phyloP scores from a whole-genome alignment of 2,113 vertebrate genomes.

The Aphyosemion australe region DNA sequence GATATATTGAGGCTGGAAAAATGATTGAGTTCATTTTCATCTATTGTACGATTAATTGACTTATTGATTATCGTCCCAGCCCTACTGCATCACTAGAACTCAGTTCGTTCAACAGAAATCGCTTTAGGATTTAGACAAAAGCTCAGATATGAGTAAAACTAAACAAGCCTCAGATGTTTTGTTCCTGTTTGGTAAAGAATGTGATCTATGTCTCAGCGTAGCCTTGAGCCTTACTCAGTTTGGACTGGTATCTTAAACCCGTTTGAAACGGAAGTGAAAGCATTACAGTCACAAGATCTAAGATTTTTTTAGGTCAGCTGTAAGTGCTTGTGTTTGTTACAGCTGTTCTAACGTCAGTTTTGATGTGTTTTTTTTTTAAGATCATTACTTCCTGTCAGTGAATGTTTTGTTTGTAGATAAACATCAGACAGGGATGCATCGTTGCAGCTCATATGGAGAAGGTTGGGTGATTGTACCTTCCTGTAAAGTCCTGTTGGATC shows the following conservation, averaged over 20 bases:
- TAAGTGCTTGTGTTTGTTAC: background rate
- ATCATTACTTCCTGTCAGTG: slow-evolving; percentile 2
- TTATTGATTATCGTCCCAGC: no score
- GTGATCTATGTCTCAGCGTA: background rate
- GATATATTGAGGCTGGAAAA: no score
- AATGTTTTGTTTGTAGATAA: slow-evolving; percentile 11
- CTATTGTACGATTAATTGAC: no score
- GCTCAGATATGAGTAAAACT: no score
- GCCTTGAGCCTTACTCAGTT: background rate
- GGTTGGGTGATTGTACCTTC: background rate
- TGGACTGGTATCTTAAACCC: background rate
- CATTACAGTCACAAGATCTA: slow-evolving; percentile 24
- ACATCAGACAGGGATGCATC: slow-evolving; percentile 4
- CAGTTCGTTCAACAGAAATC: no score
- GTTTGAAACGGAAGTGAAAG: slow-evolving; percentile 49
- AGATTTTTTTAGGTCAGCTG: slow-evolving; percentile 12
- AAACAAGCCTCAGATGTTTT: background rate
- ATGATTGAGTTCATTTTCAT: no score
- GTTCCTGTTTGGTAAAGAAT: background rate
- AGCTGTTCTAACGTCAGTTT: slow-evolving; percentile 12
- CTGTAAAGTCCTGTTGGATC: background rate
- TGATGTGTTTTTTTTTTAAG: background rate
- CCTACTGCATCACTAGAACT: no score
- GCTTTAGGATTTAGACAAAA: no score
- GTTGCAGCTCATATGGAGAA: background rate